Conservation (phyloP, 2,113 vertebrate genomes). For the Phrynosoma platyrhinos region DNA sequence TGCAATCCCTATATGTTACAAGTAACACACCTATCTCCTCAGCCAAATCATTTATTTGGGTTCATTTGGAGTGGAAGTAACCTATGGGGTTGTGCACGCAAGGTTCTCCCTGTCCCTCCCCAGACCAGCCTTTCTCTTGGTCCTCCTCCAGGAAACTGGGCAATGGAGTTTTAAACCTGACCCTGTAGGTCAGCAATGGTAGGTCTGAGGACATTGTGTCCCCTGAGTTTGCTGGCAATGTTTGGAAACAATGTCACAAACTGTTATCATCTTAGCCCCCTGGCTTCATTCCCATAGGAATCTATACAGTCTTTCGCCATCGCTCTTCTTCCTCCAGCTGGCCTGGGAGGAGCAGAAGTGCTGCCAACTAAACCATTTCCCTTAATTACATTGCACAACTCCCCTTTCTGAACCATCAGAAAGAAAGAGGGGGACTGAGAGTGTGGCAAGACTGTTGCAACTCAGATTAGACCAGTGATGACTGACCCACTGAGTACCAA, state of each 20-base stretch:
- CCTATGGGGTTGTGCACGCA: not conserved
- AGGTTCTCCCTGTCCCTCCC: not conserved
- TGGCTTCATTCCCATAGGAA: not conserved
- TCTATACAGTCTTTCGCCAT: no score
- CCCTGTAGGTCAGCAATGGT: no score
- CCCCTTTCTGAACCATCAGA: not conserved
- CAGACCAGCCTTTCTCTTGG: not conserved
- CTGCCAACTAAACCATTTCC: not conserved
- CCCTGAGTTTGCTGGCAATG: not conserved
- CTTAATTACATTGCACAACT: not conserved
- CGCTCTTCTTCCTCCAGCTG: not conserved
- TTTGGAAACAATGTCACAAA: not conserved
- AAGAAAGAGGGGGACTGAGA: not conserved
- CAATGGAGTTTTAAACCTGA: not conserved
- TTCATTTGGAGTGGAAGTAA: not conserved
- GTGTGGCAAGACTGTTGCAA: not conserved
- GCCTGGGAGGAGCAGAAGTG: not conserved
- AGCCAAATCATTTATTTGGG: not conserved
- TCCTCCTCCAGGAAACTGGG: not conserved
- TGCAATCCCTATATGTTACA: no score
- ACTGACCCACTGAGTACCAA: not conserved
- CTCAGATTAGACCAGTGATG: not conserved
- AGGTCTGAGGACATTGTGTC: not conserved
- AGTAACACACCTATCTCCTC: not conserved
- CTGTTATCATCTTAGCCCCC: not conserved